Evolutionary conservation across 2,888 invertebrate species (phyloP).

Genomic region (Zygothrica quintamaculata): DNA sequence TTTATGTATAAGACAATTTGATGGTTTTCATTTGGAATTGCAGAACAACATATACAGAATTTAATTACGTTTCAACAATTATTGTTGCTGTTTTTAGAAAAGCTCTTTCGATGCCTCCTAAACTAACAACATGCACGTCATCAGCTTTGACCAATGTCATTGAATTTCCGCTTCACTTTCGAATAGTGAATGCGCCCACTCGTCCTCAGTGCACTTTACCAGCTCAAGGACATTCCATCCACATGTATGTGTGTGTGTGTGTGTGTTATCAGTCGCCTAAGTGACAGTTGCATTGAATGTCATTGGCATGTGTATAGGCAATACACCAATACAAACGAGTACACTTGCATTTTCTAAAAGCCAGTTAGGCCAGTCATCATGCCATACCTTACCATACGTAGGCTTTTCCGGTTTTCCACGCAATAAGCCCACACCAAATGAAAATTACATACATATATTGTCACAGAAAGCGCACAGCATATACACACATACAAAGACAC

Average conservation of each 20-base stretch:
- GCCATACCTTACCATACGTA: constrained; percentile 35
- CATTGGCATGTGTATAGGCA: constrained; percentile 61
- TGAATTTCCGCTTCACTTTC: constrained; percentile 48
- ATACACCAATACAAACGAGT: constrained; percentile 30
- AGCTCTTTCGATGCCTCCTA: no score
- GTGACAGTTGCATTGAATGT: constrained; percentile 56
- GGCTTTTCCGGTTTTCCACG: constrained; percentile 76
- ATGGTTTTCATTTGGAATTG: no score
- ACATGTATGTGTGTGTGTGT: no score
- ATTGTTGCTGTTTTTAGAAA: no score
- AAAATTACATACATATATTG: constrained; percentile 21
- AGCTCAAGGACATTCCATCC: constrained; percentile 65
- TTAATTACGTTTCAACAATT: no score
- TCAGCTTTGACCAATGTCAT: constrained; percentile 8
- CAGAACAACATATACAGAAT: no score
- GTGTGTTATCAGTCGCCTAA: constrained; percentile 48
- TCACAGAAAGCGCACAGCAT: constrained; percentile 41
- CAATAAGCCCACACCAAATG: constrained; percentile 58
- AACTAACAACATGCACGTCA: no score
- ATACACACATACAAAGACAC: constrained; percentile 10
- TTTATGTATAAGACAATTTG: no score
- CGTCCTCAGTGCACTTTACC: background rate
- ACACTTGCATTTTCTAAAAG: constrained; percentile 66
- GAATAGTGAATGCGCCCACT: constrained; percentile 45
- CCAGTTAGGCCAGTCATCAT: constrained; percentile 14